These are phyloP conservation scores for Stenurella melanura DNA, from an alignment of 2,888 invertebrate genomes.

Conservation along the genomic window DNA sequence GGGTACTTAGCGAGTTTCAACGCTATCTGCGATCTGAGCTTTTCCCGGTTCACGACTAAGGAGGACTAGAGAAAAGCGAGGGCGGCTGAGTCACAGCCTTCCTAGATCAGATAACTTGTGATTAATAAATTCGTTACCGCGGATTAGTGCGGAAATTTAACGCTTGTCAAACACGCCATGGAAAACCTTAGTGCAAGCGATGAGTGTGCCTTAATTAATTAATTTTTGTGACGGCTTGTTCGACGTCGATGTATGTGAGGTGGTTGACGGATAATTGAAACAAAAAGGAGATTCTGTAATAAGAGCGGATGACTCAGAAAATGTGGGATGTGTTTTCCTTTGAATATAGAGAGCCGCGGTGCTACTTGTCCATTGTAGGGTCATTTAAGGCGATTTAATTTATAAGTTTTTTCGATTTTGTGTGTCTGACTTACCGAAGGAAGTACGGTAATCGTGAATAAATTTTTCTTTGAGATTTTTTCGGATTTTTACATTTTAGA, in stretches of 20 bases:
- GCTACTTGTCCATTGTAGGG: too few species aligned
- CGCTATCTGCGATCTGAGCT: conserved; percentile 51
- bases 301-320: background rate
- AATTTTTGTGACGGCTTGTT: conserved; percentile 32
- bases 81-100: conserved; percentile 56
- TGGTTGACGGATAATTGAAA: conserved; percentile 4
- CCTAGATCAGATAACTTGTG: conserved; percentile 67
- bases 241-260: conserved; percentile 3
- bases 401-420: too few species aligned
- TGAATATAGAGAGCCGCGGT: background rate
- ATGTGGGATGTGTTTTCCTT: background rate
- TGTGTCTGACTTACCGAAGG: too few species aligned
- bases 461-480: too few species aligned
- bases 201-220: conserved; percentile 36
- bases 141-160: conserved; percentile 68
- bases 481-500: too few species aligned
- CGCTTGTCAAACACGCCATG: conserved; percentile 66
- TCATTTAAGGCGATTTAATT: too few species aligned
- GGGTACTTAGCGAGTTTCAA: conserved; percentile 44
- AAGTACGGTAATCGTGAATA: too few species aligned
- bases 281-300: background rate
- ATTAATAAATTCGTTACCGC: conserved; percentile 68
- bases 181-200: conserved; percentile 37
- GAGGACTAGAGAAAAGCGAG: conserved; percentile 46
- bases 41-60: conserved; percentile 14